A percentile compares a stretch with the other conserved stretches of the same genome.
Conservation (phyloP, 2,888 invertebrate genomes). For the Pseudococcus viburni region DNA sequence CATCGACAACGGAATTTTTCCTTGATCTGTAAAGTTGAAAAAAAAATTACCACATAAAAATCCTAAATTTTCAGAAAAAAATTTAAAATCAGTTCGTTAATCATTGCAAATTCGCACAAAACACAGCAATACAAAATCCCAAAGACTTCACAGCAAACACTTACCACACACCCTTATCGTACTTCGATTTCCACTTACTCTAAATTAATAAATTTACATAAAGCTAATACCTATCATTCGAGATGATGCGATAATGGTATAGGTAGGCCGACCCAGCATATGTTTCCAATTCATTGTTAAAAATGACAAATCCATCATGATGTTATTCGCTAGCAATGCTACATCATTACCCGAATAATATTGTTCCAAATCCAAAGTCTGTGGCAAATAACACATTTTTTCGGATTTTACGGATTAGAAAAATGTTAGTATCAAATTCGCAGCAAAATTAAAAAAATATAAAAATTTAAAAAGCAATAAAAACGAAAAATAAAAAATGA, state of each 20-base stretch:
- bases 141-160: not conserved
- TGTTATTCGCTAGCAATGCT: slow-evolving; percentile 93
- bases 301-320: slow-evolving; percentile 94
- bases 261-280: slow-evolving; percentile 95
- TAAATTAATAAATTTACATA: not conserved
- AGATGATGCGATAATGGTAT: slow-evolving; percentile 89
- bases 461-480: slow-evolving; percentile 39
- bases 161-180: slow-evolving; percentile 11
- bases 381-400: slow-evolving; percentile 70
- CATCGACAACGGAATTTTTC: slow-evolving; percentile 92
- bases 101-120: not conserved
- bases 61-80: slow-evolving; percentile 5
- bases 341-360: slow-evolving; percentile 98
- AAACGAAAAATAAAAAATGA: slow-evolving; percentile 68
- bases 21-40: slow-evolving; percentile 84
- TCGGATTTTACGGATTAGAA: not conserved
- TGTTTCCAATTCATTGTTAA: slow-evolving; percentile 97
- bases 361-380: slow-evolving; percentile 92
- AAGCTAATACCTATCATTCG: slow-evolving; percentile 82
- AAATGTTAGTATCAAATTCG: slow-evolving; percentile 54
- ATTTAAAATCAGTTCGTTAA: not conserved
- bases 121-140: not conserved
- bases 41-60: slow-evolving; percentile 21
- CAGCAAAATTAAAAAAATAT: slow-evolving; percentile 21
- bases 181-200: not conserved